These are phyloP conservation scores for Pomacea canaliculata DNA, from an alignment of 2,888 invertebrate genomes.

Conservation along the genomic window DNA sequence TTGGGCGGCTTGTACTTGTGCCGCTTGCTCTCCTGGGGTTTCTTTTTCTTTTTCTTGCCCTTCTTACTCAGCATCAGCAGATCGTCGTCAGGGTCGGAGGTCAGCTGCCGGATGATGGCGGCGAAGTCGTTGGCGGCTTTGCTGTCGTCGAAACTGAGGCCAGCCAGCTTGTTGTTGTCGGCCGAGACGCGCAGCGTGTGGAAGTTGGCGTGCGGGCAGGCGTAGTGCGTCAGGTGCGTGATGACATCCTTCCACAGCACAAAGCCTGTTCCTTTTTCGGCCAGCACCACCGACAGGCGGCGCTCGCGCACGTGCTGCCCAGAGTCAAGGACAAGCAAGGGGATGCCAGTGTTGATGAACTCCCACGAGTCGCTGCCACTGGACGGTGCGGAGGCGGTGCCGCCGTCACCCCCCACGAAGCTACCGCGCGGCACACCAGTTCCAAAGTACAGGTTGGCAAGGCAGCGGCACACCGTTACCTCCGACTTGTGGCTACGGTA, in stretches of 20 bases:
- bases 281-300: constrained; percentile 77
- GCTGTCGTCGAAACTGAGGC: constrained; percentile 84
- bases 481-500: constrained; percentile 81
- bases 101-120: constrained; percentile 74
- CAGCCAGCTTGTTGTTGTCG: constrained; percentile 82
- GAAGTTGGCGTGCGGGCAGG: constrained; percentile 77
- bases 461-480: constrained; percentile 81
- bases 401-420: constrained; percentile 1
- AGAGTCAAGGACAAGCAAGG: constrained; percentile 81
- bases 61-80: constrained; percentile 76
- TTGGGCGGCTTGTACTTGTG: constrained; percentile 75
- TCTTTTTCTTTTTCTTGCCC: constrained; percentile 57
- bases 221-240: constrained; percentile 82
- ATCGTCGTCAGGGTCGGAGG: constrained; percentile 83
- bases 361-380: constrained; percentile 74
- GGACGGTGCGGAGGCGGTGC: constrained; percentile 11
- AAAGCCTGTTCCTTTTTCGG: constrained; percentile 85
- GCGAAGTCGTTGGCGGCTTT: constrained; percentile 79
- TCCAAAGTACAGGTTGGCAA: constrained; percentile 74
- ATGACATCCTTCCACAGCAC: constrained; percentile 85
- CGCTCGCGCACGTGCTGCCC: constrained; percentile 77
- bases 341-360: constrained; percentile 83
- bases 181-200: constrained; percentile 85
- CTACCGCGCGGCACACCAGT: constrained; percentile 41
- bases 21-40: constrained; percentile 49